Conservation (phyloP, 2,888 invertebrate genomes). For the Apotomis capreana region DNA sequence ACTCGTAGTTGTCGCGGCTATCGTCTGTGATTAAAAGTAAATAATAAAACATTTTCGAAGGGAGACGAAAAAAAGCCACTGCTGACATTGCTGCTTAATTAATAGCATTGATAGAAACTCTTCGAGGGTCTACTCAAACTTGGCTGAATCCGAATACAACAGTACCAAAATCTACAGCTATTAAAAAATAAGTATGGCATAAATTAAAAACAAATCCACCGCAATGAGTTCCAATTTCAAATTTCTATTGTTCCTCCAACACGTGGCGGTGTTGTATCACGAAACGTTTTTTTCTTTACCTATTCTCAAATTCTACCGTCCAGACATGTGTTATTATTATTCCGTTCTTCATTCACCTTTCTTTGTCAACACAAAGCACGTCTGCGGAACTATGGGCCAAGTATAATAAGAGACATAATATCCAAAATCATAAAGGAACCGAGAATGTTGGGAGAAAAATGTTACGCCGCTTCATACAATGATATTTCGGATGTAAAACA, state of each 20-base stretch:
- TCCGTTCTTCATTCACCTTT: slow-evolving; percentile 76
- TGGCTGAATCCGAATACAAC: neutral
- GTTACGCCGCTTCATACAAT: slow-evolving; percentile 77
- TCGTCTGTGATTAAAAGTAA: no score
- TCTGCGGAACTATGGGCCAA: slow-evolving; percentile 73
- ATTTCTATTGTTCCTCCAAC: slow-evolving; percentile 67
- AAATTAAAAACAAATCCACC: slow-evolving; percentile 47
- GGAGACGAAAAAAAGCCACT: no score
- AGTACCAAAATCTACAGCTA: neutral
- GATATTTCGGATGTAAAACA: slow-evolving; percentile 81
- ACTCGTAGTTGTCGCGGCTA: no score
- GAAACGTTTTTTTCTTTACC: slow-evolving; percentile 62
- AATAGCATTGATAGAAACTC: neutral
- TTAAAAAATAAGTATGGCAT: slow-evolving; percentile 28
- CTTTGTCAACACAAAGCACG: slow-evolving; percentile 71
- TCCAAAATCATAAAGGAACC: slow-evolving; percentile 71
- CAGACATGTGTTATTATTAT: slow-evolving; percentile 78
- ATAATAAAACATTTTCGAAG: no score
- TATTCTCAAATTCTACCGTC: slow-evolving; percentile 67
- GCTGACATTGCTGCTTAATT: no score
- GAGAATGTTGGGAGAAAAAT: slow-evolving; percentile 75
- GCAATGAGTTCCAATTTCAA: slow-evolving; percentile 60
- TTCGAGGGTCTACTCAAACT: neutral
- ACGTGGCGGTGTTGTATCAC: slow-evolving; percentile 77
- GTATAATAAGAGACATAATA: slow-evolving; percentile 76